Evolutionary conservation across 2,888 invertebrate species (phyloP).

Genomic region (Spilarctia lutea): DNA sequence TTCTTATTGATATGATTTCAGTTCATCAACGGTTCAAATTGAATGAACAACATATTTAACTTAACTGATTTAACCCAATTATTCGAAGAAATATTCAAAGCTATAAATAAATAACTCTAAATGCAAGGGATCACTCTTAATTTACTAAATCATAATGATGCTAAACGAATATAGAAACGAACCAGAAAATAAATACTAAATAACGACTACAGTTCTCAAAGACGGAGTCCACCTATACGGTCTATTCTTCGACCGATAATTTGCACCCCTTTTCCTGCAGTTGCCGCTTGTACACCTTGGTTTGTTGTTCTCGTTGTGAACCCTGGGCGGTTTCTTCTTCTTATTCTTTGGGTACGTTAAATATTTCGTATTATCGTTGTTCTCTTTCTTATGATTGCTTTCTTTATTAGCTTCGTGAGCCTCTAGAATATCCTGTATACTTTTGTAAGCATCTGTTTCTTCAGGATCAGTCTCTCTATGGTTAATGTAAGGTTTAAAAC

Average conservation of each 20-base stretch:
- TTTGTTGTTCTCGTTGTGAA: constrained; percentile 48
- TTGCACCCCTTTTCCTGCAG: constrained; percentile 66
- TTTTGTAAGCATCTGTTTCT: constrained; percentile 67
- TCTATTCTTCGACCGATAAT: constrained; percentile 60
- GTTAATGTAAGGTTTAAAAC: constrained; percentile 61
- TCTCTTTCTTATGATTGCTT: constrained; percentile 38
- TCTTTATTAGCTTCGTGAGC: constrained; percentile 74
- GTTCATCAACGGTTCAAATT: neutral
- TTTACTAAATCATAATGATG: neutral
- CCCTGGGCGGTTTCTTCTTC: constrained; percentile 56
- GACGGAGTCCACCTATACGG: constrained; percentile 65
- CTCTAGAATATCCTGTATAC: constrained; percentile 76
- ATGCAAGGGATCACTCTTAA: neutral
- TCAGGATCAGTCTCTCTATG: constrained; percentile 54
- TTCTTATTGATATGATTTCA: neutral
- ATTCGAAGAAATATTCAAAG: neutral
- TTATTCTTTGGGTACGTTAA: constrained; percentile 56
- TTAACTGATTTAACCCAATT: too few species aligned
- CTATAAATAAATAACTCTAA: neutral
- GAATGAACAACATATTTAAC: neutral
- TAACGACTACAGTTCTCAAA: constrained; percentile 54
- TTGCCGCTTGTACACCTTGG: constrained; percentile 65
- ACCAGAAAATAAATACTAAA: constrained; percentile 20
- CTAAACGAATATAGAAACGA: neutral
- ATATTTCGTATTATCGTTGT: constrained; percentile 57